These are phyloP conservation scores for Adelognathus sp. DNA, from an alignment of 2,888 invertebrate species.

Conservation along the genomic window DNA sequence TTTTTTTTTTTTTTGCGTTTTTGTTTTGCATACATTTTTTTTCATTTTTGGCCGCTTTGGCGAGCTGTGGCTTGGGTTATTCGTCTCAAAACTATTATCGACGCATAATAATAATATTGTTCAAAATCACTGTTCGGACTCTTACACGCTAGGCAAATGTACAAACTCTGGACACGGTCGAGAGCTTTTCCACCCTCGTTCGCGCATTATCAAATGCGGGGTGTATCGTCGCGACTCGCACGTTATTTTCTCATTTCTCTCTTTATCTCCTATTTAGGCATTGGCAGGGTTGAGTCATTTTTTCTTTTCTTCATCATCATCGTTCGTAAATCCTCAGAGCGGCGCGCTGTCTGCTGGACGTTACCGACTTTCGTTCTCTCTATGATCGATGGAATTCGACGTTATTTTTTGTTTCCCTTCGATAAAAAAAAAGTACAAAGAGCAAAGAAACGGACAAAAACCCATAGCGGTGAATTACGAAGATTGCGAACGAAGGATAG, in stretches of 20 bases:
- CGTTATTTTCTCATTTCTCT: neutral
- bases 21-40: conserved; percentile 28
- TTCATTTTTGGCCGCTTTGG: conserved; percentile 31
- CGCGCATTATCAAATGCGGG: too few relatives aligned
- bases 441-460: too few relatives aligned
- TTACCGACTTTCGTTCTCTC: conserved; percentile 17
- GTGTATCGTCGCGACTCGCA: neutral
- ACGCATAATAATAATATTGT: conserved; percentile 54
- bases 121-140: conserved; percentile 49
- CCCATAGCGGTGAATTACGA: too few relatives aligned
- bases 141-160: conserved; percentile 46
- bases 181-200: too few relatives aligned
- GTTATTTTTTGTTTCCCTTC: too few relatives aligned
- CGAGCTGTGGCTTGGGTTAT: conserved; percentile 26
- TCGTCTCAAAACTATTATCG: conserved; percentile 38
- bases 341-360: conserved; percentile 38
- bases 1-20: conserved; percentile 42
- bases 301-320: too few relatives aligned
- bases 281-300: conserved; percentile 49
- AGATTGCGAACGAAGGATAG: neutral
- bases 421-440: conserved; percentile 7
- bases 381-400: too few relatives aligned
- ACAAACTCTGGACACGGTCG: conserved; percentile 37
- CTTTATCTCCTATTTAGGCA: conserved; percentile 52
- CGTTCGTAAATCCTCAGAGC: conserved; percentile 33